Evolutionary conservation across 1,140 invertebrate genomes (phyloP).

Genomic region (Ips nitidus): DNA sequence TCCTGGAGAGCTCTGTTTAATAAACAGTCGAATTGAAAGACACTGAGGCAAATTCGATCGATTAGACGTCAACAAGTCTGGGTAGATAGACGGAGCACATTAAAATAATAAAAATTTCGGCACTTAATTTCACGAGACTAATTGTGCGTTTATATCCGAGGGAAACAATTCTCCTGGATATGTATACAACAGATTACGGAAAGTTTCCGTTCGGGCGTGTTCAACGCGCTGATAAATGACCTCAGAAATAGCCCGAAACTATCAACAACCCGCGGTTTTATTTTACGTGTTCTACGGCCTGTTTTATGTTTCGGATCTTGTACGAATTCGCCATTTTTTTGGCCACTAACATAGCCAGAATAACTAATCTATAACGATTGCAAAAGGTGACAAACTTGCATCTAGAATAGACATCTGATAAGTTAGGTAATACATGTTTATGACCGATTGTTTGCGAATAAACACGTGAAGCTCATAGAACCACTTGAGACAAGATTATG

Average conservation of each 20-base stretch:
- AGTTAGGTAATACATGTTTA: too few relatives aligned
- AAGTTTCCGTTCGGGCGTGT: conserved; percentile 21
- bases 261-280: conserved; percentile 27
- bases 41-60: too few relatives aligned
- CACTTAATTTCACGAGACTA: conserved; percentile 11
- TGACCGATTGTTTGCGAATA: too few relatives aligned
- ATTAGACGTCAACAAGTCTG: neutral
- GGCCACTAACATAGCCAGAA: too few relatives aligned
- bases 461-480: too few relatives aligned
- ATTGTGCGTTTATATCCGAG: conserved; percentile 20
- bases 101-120: neutral
- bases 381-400: too few relatives aligned
- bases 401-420: too few relatives aligned
- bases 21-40: too few relatives aligned
- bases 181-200: conserved; percentile 10
- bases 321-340: conserved; percentile 7
- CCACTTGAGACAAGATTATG: too few relatives aligned
- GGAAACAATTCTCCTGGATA: conserved; percentile 9
- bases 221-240: conserved; percentile 28
- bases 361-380: too few relatives aligned
- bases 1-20: too few relatives aligned
- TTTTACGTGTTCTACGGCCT: conserved; percentile 23
- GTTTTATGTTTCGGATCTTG: conserved; percentile 20
- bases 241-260: conserved; percentile 32
- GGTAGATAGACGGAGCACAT: neutral